Conservation (phyloP, 2,113 vertebrate genomes). For the Oryzias woworae region DNA sequence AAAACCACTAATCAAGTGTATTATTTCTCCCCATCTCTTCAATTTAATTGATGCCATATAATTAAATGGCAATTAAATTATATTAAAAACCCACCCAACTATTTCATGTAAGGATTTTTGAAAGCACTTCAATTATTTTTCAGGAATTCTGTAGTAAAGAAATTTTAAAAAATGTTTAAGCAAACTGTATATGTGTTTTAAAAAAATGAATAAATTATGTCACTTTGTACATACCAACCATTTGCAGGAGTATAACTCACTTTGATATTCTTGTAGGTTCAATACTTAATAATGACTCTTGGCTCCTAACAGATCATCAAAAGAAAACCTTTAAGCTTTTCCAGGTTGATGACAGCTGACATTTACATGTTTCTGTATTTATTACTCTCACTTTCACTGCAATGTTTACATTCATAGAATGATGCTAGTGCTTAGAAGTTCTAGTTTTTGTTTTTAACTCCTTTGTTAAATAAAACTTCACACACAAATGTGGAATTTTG, state of each 20-base stretch:
- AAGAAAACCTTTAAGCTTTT: slow-evolving; percentile 15
- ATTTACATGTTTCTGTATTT: slow-evolving; percentile 62
- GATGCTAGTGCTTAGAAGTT: slow-evolving; percentile 74
- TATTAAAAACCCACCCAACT: slow-evolving; percentile 52
- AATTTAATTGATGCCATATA: slow-evolving; percentile 65
- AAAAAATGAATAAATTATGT: slow-evolving; percentile 70
- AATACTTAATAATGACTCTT: slow-evolving; percentile 54
- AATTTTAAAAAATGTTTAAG: slow-evolving; percentile 74
- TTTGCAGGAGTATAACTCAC: slow-evolving; percentile 64
- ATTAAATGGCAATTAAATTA: slow-evolving; percentile 47
- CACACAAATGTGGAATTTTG: slow-evolving; percentile 71
- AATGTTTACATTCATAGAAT: slow-evolving; percentile 66
- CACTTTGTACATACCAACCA: slow-evolving; percentile 74
- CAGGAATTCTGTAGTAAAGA: slow-evolving; percentile 66
- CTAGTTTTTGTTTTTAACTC: slow-evolving; percentile 40
- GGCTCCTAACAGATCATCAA: slow-evolving; percentile 30
- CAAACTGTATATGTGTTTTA: slow-evolving; percentile 75
- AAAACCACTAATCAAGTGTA: slow-evolving; percentile 79
- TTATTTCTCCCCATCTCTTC: slow-evolving; percentile 45
- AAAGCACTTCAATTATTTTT: slow-evolving; percentile 80
- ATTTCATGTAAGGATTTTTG: slow-evolving; percentile 63
- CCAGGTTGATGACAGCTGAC: slow-evolving; percentile 41
- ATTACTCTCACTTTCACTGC: slow-evolving; percentile 49
- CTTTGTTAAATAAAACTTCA: slow-evolving; percentile 62
- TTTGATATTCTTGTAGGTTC: slow-evolving; percentile 55